Conservation (phyloP, 2,797 vertebrate genomes). For the Caiman crocodilus region DNA sequence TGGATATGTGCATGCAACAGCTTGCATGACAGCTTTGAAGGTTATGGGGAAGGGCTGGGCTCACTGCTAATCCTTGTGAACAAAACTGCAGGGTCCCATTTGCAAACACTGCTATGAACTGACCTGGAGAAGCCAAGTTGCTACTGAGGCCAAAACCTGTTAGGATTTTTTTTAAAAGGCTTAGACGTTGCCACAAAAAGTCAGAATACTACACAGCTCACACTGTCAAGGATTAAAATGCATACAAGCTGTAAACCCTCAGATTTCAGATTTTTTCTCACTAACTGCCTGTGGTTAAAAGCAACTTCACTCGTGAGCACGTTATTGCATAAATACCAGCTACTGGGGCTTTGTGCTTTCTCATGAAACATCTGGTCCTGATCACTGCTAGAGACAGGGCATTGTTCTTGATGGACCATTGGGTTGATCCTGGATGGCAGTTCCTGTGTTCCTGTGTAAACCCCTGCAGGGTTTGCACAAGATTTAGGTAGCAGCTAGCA, state of each 20-base stretch:
- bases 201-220: not conserved
- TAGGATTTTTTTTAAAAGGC: not conserved
- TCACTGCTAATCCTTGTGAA: not conserved
- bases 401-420: conserved; percentile 47
- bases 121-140: not conserved
- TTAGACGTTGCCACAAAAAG: not conserved
- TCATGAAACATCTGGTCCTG: conserved; percentile 40
- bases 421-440: conserved; percentile 50
- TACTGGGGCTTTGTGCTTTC: not conserved
- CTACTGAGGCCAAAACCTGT: not conserved
- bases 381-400: conserved; percentile 12
- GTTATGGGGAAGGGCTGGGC: not conserved
- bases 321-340: not conserved
- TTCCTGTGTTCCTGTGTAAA: not conserved
- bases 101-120: not conserved
- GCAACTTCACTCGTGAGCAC: not conserved
- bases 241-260: not conserved
- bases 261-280: not conserved
- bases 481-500: conserved; percentile 54
- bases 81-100: not conserved
- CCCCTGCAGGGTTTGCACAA: not conserved
- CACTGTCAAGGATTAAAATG: not conserved
- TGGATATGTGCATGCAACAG: not conserved
- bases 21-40: not conserved
- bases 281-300: not conserved